Evolutionary conservation across 2,797 vertebrate genomes (phyloP), one percentile per base, ranked within the genome.

Genomic region (Ctenosaura bakeri): DNA sequence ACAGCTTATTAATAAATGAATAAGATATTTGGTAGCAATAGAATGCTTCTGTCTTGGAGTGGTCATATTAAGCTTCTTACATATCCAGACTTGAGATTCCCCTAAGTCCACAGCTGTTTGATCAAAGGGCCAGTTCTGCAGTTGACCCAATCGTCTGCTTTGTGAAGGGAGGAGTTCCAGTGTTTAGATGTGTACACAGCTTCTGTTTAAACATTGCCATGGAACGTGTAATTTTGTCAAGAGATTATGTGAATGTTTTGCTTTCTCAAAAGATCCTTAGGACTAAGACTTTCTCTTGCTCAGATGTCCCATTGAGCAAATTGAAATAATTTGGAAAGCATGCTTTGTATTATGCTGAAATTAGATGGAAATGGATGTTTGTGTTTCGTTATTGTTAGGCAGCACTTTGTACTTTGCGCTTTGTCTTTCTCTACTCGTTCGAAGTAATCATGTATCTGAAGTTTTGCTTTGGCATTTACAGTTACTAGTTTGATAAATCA

Each of bases 401-500:
- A 42, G 35, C 52, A 88, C 24, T 50, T 32, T 8, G 4, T 78
- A 74, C n/a, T 20, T 54, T 76, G 42, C n/a, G 80, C 22, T 54
- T 54, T 29, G 38, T 54, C 42, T 78, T 14, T 62, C 71, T 62
- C 26, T 59, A 1, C 54, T 89, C 5, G 29, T 64, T 73, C 3
- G 16, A 66, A 29, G 52, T 81, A 38, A 71, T 38, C 71, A 10
- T 52, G 62, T 74, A 59, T 50, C 12, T 82, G 50, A 13, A 86
- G 13, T 38, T 76, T 35, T 69, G 13, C 46, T 64, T 87, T 82
- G 35, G 22, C 24, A 78, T 78, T 38, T 18, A 46, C 42, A 46
- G 12, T 87, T n/a, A 80, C 3, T 74, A 59, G 73, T 83, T 46
- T 59, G 35, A 83, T 74, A 88, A 83, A 62, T 80, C 32, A 71